Percentiles rank a stretch among this genome's conserved stretches.
These are phyloP conservation scores for Amniataba percoides DNA, from an alignment of 2,797 vertebrate species.

Conservation along the genomic window DNA sequence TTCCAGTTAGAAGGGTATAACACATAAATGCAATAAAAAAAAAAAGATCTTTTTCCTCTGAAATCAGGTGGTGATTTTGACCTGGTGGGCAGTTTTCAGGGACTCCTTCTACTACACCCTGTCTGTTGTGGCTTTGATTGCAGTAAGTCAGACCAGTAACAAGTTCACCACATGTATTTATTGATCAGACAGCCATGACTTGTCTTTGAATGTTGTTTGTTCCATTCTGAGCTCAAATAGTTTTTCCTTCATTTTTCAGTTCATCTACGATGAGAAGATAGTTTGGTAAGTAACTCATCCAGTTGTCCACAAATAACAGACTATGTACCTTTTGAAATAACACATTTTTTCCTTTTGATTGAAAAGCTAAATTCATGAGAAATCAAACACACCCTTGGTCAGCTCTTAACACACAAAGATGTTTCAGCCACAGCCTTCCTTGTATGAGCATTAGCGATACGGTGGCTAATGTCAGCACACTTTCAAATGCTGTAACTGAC, in stretches of 20 bases:
- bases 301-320: neutral
- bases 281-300: slow-evolving; percentile 82
- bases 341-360: neutral
- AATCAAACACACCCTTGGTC: neutral
- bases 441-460: neutral
- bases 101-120: slow-evolving; percentile 96
- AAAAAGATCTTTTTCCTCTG: neutral
- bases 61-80: slow-evolving; percentile 92
- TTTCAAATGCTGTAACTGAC: neutral
- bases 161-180: neutral
- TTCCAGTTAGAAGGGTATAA: neutral
- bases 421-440: neutral
- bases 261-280: slow-evolving; percentile 87
- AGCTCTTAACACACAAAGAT: neutral
- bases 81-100: slow-evolving; percentile 95
- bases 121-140: slow-evolving; percentile 93
- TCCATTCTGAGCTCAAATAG: neutral
- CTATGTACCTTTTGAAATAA: neutral
- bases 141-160: slow-evolving; percentile 86
- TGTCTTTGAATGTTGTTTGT: neutral
- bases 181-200: neutral
- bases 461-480: neutral
- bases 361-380: neutral
- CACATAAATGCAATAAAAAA: neutral
- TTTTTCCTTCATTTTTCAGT: slow-evolving; percentile 62